Conservation (phyloP, 1,140 invertebrate genomes). For the Plectus sambesii region DNA sequence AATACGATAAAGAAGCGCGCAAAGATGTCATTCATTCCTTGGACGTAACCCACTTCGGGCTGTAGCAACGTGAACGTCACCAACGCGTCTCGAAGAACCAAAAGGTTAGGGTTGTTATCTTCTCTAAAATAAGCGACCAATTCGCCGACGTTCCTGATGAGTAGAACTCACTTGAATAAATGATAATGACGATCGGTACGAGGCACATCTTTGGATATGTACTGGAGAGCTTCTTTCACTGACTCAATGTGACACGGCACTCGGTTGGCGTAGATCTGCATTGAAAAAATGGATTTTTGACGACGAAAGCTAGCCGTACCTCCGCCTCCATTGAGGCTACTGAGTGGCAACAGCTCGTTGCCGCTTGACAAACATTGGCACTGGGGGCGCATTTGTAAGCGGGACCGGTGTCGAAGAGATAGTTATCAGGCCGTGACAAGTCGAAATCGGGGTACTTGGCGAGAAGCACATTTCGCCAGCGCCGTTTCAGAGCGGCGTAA, state of each 20-base stretch:
- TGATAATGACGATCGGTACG: not conserved
- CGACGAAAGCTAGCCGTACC: not conserved
- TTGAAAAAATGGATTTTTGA: not conserved
- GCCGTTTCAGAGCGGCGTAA: not conserved
- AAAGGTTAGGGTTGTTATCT: constrained; percentile 32
- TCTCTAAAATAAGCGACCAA: constrained; percentile 25
- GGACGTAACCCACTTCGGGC: constrained; percentile 44
- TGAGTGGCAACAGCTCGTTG: not conserved
- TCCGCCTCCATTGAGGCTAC: not conserved
- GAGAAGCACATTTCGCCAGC: not conserved
- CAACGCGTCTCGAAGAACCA: constrained; percentile 41
- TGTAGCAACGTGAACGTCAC: constrained; percentile 43
- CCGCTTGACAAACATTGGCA: not conserved
- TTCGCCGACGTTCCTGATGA: not conserved
- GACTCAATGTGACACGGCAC: not conserved
- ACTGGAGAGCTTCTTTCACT: not conserved
- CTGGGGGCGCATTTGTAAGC: not conserved
- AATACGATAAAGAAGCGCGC: constrained; percentile 44
- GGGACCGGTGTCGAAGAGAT: not conserved
- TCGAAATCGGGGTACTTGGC: not conserved
- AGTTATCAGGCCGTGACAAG: not conserved
- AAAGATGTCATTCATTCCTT: constrained; percentile 48
- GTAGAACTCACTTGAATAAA: not conserved
- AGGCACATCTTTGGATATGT: not conserved
- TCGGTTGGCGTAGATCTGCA: not conserved